Evolutionary conservation across 1,140 invertebrate species (phyloP).

Genomic region (Bombus impatiens): DNA sequence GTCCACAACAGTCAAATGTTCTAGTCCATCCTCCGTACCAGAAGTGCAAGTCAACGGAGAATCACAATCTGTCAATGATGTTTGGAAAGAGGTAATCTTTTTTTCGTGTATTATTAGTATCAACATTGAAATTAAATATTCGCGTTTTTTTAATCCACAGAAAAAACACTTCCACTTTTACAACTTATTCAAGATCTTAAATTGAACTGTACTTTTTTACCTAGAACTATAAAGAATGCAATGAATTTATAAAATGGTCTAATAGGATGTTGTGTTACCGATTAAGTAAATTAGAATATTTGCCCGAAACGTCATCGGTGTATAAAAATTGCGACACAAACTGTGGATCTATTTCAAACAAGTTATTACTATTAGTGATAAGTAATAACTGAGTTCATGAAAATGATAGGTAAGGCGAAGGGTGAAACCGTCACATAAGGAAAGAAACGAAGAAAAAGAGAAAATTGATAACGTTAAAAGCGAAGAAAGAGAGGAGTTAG

Average conservation of each 20-base stretch:
- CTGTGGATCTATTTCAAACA: conserved; percentile 16
- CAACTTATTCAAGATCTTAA: conserved; percentile 24
- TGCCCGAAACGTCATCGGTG: background rate
- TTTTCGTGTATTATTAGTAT: background rate
- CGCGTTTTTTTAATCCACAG: conserved; percentile 27
- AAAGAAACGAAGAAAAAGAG: conserved; percentile 79
- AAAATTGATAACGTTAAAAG: conserved; percentile 76
- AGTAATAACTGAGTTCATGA: conserved; percentile 35
- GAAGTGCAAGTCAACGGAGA: conserved; percentile 50
- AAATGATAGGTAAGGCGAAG: conserved; percentile 81
- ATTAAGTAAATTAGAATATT: conserved; percentile 19
- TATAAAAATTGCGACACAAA: conserved; percentile 3
- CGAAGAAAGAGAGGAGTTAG: conserved; percentile 92
- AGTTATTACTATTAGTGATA: conserved; percentile 9
- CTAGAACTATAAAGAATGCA: conserved; percentile 13
- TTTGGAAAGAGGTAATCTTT: conserved; percentile 82
- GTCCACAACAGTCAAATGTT: background rate
- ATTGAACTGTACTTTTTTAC: conserved; percentile 19
- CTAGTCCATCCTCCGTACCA: background rate
- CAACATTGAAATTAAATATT: conserved; percentile 1
- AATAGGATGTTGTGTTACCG: conserved; percentile 13
- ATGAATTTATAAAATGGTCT: conserved; percentile 1
- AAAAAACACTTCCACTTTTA: conserved; percentile 24
- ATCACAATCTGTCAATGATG: conserved; percentile 72
- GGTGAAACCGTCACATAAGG: conserved; percentile 80